Conservation (phyloP, 2,797 vertebrate species). For the Stomatorhinus walkeri region DNA sequence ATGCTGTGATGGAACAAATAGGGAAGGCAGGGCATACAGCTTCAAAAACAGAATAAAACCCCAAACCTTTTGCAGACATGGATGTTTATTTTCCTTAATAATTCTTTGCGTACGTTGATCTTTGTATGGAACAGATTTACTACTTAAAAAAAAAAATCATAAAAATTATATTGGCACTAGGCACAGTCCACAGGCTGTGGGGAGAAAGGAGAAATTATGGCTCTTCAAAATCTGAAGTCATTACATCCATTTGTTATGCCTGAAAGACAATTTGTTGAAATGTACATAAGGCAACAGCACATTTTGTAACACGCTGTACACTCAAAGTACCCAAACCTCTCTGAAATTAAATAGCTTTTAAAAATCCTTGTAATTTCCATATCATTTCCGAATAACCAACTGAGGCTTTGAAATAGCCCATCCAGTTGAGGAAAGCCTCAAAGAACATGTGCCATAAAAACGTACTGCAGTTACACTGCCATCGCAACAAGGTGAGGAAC, state of each 20-base stretch:
- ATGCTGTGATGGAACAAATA: neutral
- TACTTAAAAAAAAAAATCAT: neutral
- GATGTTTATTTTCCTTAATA: constrained; percentile 17
- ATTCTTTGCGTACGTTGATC: neutral
- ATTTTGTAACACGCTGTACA: neutral
- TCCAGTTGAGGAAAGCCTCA: neutral
- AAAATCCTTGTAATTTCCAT: neutral
- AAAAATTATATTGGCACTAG: neutral
- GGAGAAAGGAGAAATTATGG: neutral
- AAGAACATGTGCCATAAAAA: neutral
- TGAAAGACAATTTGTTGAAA: constrained; percentile 23
- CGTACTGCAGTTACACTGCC: neutral
- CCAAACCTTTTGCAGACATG: neutral
- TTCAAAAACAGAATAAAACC: neutral
- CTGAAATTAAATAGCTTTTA: neutral
- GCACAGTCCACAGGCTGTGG: neutral
- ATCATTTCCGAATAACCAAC: neutral
- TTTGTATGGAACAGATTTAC: constrained; percentile 16
- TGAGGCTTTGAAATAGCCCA: neutral
- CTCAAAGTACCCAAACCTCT: neutral
- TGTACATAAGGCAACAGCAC: neutral
- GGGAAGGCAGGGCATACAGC: neutral
- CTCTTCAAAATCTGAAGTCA: constrained; percentile 12
- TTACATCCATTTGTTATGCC: constrained; percentile 15
- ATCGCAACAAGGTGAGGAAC: neutral